Conservation (phyloP, 2,888 invertebrate genomes). For the Platycheirus rosarum region DNA sequence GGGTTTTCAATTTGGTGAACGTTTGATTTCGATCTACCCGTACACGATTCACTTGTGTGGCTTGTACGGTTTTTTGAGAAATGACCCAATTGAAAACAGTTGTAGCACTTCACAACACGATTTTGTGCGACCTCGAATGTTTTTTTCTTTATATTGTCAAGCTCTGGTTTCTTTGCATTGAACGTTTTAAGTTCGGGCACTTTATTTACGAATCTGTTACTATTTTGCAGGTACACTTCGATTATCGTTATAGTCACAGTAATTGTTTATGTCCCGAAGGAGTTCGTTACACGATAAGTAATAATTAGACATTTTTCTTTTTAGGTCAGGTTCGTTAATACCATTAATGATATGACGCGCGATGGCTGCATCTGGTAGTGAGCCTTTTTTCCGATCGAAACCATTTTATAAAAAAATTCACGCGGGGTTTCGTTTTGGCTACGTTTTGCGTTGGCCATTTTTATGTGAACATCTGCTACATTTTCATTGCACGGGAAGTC, state of each 20-base stretch:
- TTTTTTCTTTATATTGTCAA: background rate
- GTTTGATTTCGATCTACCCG: too few relatives aligned
- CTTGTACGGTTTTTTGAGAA: slow-evolving; percentile 37
- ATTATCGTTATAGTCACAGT: slow-evolving; percentile 27
- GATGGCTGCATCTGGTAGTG: slow-evolving; percentile 32
- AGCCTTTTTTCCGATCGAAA: slow-evolving; percentile 34
- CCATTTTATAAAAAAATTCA: slow-evolving; percentile 50
- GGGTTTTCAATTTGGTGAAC: too few relatives aligned
- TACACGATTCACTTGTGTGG: too few relatives aligned
- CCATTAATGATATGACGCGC: slow-evolving; percentile 39
- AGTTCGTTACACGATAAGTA: slow-evolving; percentile 33
- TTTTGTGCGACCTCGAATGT: slow-evolving; percentile 3
- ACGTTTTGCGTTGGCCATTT: slow-evolving; percentile 47
- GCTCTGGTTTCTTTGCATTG: background rate
- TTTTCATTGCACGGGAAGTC: slow-evolving; percentile 50
- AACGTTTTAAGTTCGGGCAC: background rate
- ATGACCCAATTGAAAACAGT: slow-evolving; percentile 51
- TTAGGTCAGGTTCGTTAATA: slow-evolving; percentile 37
- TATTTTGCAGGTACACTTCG: too few relatives aligned
- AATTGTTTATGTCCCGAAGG: slow-evolving; percentile 31
- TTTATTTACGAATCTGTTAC: too few relatives aligned
- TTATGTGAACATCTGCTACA: slow-evolving; percentile 46
- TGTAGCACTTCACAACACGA: slow-evolving; percentile 43
- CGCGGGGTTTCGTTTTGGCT: slow-evolving; percentile 36
- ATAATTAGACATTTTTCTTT: slow-evolving; percentile 37